A percentile compares a stretch with the other conserved stretches of the same genome.
phyloP scores from a whole-genome alignment of 1,140 invertebrate genomes.

The Onthophagus taurus region DNA sequence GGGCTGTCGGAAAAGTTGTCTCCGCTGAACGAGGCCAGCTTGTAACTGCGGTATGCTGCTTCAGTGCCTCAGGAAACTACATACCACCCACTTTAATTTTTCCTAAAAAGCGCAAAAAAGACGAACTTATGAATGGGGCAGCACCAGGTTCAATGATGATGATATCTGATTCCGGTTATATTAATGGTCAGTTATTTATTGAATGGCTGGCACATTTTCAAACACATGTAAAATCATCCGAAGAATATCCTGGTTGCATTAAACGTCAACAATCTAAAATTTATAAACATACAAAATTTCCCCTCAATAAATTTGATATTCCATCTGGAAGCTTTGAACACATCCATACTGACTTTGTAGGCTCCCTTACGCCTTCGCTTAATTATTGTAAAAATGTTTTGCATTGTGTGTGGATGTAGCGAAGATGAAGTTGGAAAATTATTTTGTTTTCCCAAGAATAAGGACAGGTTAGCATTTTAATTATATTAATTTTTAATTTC shows the following conservation, averaged over 20 bases:
- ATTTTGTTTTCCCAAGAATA: too few species aligned
- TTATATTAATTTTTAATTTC: too few species aligned
- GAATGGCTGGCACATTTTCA: constrained; percentile 16
- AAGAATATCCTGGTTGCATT: constrained; percentile 8
- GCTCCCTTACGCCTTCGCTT: too few species aligned
- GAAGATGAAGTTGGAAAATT: too few species aligned
- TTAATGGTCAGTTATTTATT: constrained; percentile 10
- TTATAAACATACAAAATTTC: too few species aligned
- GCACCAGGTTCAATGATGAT: constrained; percentile 16
- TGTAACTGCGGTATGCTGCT: constrained; percentile 5
- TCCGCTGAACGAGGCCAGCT: constrained; percentile 4
- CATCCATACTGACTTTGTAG: too few species aligned
- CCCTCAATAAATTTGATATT: too few species aligned
- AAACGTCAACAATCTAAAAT: too few species aligned
- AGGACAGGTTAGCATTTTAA: too few species aligned
- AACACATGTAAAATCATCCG: constrained; percentile 13
- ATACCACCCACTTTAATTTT: constrained; percentile 26
- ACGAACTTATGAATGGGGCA: constrained; percentile 24
- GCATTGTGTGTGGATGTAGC: too few species aligned
- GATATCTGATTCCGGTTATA: constrained; percentile 8
- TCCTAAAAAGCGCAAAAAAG: constrained; percentile 28
- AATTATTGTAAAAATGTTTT: too few species aligned
- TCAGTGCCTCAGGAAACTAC: constrained; percentile 7
- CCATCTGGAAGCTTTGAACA: too few species aligned
- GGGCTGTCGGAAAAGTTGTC: constrained; percentile 10